Evolutionary conservation across 64 coral and sea anemone species (phyloP), one percentile per base, ranked within the genome.

Genomic region (Montipora cactus): DNA sequence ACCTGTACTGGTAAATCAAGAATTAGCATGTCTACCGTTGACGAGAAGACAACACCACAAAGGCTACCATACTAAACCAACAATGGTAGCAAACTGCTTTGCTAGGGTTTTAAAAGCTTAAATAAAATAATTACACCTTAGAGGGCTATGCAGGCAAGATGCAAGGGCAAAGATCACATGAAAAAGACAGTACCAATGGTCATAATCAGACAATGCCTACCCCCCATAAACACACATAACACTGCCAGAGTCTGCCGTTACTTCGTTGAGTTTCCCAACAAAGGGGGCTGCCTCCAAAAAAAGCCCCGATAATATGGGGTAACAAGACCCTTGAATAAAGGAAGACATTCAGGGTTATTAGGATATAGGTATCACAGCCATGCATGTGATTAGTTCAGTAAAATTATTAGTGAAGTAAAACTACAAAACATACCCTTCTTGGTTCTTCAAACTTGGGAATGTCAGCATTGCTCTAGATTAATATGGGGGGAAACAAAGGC

Each of bases 391-490:
- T 11, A 57, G 11, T 57, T 57, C 7, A 64, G 13, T 16, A 4
- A 14, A 14, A 7, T 64, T 12, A 64, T 64, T 64, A 14, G 13
- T 12, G 3, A 64, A 16, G 61, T 4, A 64, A 64, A 12, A 64
- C 11, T 64, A 49, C 5, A 50, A 78, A 48, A 55, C 74, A 73
- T 88, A 94, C 95, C 95, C 93, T 96, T 82, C 80, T 76, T 14
- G 92, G 95, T 90, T 96, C 83, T 87, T 79, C 67, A 75, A 96
- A 96, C 47, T 71, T 22, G 9, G 82, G 82, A 22, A 87, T 81
- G 22, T 90, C 74, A 55, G 50, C 82, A 59, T 84, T 76, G 92
- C 93, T 68, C 86, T 76, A 69, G 53, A 57, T 11, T 37, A 55
- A 89, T 25, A 87, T 9, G 77, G 15, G 87, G 51, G 59, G 78